Conservation (phyloP, 2,113 vertebrate genomes). For the Heterocephalus glaber region DNA sequence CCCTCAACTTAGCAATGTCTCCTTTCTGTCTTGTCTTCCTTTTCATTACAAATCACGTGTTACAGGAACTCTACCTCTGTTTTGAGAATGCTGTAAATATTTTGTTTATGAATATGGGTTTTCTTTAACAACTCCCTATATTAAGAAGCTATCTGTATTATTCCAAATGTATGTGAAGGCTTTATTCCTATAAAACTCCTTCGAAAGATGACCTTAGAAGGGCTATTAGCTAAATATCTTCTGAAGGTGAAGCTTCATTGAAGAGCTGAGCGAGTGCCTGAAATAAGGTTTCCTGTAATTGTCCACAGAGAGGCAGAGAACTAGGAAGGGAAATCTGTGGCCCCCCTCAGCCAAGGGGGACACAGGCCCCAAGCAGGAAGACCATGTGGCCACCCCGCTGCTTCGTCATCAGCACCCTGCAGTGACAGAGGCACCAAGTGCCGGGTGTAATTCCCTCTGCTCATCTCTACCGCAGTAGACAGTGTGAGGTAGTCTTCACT, state of each 20-base stretch:
- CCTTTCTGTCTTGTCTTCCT: background rate
- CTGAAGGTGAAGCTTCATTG: background rate
- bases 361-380: background rate
- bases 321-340: background rate
- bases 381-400: rapidly evolving
- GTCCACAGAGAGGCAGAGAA: background rate
- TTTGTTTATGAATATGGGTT: background rate
- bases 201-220: background rate
- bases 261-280: background rate
- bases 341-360: background rate
- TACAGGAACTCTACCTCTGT: background rate
- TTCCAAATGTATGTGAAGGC: background rate
- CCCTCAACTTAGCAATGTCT: background rate
- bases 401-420: background rate
- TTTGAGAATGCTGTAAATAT: background rate
- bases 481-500: background rate
- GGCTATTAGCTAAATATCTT: background rate
- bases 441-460: rapidly evolving
- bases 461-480: background rate
- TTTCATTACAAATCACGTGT: background rate
- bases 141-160: background rate
- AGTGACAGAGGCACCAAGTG: background rate
- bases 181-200: background rate
- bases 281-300: background rate
- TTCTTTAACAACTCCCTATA: background rate